Evolutionary conservation across 2,888 invertebrate species (phyloP).

Genomic region (Drosophila fulvimacula): DNA sequence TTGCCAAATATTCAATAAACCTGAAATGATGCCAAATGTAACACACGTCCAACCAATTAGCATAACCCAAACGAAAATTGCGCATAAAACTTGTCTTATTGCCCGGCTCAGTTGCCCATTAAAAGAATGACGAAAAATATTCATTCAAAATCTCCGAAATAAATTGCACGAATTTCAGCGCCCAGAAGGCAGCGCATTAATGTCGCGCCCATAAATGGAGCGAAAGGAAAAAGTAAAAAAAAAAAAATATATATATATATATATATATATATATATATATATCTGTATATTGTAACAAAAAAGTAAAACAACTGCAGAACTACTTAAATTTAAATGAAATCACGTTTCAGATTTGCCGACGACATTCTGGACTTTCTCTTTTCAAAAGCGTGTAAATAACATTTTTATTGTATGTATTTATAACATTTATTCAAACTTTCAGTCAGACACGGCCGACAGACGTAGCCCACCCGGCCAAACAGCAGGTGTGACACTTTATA

Average conservation of each 20-base stretch:
- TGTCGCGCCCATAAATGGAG: constrained; percentile 40
- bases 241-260: background rate
- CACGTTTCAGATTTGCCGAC: constrained; percentile 53
- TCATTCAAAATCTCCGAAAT: constrained; percentile 58
- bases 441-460: constrained; percentile 28
- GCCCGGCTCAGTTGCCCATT: constrained; percentile 43
- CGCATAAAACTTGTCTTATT: constrained; percentile 66
- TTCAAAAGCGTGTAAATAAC: constrained; percentile 79
- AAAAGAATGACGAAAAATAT: constrained; percentile 19
- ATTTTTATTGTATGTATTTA: constrained; percentile 75
- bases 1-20: constrained; percentile 18
- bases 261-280: background rate
- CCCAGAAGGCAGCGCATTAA: constrained; percentile 35
- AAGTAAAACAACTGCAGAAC: constrained; percentile 58
- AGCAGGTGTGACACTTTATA: constrained; percentile 71
- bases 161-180: constrained; percentile 55
- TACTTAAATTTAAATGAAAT: constrained; percentile 71
- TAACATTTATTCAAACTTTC: constrained; percentile 70
- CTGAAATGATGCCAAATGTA: constrained; percentile 50
- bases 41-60: constrained; percentile 63
- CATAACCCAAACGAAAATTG: constrained; percentile 53
- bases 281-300: background rate
- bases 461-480: constrained; percentile 20
- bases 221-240: constrained; percentile 23
- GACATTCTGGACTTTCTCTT: constrained; percentile 81